A percentile compares a stretch with the other conserved stretches of the same genome.
Conservation (phyloP, 2,797 vertebrate species). For the Discoglossus pictus region DNA sequence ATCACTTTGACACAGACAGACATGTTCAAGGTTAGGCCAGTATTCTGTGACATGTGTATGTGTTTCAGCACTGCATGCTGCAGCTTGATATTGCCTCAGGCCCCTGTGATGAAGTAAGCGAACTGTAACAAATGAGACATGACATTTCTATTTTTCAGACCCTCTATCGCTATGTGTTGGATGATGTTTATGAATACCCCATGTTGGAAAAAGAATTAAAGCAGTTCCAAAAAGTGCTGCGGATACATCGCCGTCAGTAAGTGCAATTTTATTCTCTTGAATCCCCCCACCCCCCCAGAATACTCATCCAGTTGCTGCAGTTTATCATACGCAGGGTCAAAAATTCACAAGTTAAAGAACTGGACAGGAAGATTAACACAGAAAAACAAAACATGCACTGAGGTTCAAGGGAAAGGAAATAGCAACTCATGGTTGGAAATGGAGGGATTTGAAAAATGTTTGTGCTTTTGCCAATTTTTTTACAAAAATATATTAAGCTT, state of each 20-base stretch:
- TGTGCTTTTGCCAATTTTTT: too few relatives aligned
- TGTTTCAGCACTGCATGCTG: slow-evolving; percentile 29
- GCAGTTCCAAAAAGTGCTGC: slow-evolving; percentile 89
- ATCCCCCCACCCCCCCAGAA: too few relatives aligned
- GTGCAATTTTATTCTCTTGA: slow-evolving; percentile 56
- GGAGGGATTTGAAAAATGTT: too few relatives aligned
- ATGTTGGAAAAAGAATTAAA: slow-evolving; percentile 86
- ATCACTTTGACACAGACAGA: too few relatives aligned
- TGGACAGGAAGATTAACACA: slow-evolving; percentile 50
- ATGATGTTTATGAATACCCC: slow-evolving; percentile 92
- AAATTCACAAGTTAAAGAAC: not conserved
- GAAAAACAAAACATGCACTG: slow-evolving; percentile 1
- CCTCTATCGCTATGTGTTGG: slow-evolving; percentile 86
- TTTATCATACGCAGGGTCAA: slow-evolving; percentile 6
- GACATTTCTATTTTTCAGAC: slow-evolving; percentile 69
- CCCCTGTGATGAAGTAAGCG: slow-evolving; percentile 12
- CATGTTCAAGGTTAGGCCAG: too few relatives aligned
- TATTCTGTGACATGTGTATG: not conserved
- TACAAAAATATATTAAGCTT: too few relatives aligned
- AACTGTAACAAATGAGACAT: slow-evolving; percentile 19
- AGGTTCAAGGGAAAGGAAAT: not conserved
- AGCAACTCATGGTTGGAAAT: not conserved
- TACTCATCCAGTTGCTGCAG: too few relatives aligned
- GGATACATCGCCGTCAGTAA: slow-evolving; percentile 91
- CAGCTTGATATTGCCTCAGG: slow-evolving; percentile 15